Conservation (phyloP, 2,888 invertebrate species). For the Brachyopa scutellaris region DNA sequence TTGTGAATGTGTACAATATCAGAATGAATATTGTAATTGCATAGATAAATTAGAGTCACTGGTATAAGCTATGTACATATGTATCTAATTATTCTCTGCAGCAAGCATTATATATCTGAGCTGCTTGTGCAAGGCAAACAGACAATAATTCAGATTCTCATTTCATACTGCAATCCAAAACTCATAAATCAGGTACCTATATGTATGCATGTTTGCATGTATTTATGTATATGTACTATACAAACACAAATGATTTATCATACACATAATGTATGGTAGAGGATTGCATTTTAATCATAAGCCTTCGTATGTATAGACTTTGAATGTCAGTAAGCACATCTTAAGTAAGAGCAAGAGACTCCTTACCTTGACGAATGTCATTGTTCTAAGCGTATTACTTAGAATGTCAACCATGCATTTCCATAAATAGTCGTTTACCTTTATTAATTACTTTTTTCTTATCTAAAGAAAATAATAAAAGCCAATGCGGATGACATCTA, state of each 20-base stretch:
- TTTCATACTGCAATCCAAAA: background rate
- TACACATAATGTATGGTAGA: background rate
- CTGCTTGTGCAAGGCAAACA: background rate
- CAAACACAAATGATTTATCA: slow-evolving; percentile 17
- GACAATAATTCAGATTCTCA: background rate
- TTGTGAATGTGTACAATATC: too few relatives aligned
- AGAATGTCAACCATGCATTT: slow-evolving; percentile 56
- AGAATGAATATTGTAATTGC: too few relatives aligned
- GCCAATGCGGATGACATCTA: slow-evolving; percentile 54
- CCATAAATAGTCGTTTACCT: slow-evolving; percentile 35
- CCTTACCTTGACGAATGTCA: slow-evolving; percentile 42
- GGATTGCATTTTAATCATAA: too few relatives aligned
- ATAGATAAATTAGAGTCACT: too few relatives aligned
- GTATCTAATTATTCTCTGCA: too few relatives aligned
- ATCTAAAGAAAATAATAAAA: slow-evolving; percentile 15
- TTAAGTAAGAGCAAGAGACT: too few relatives aligned
- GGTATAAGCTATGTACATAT: too few relatives aligned
- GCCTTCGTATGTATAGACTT: too few relatives aligned
- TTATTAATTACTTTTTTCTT: slow-evolving; percentile 57
- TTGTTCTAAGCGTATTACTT: slow-evolving; percentile 42
- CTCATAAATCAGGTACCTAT: slow-evolving; percentile 23
- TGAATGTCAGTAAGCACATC: too few relatives aligned
- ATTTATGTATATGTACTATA: too few relatives aligned
- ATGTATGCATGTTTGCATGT: too few relatives aligned
- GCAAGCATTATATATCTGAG: background rate